Conservation (phyloP, 1,140 invertebrate genomes). For the Tetragonula clypearis region DNA sequence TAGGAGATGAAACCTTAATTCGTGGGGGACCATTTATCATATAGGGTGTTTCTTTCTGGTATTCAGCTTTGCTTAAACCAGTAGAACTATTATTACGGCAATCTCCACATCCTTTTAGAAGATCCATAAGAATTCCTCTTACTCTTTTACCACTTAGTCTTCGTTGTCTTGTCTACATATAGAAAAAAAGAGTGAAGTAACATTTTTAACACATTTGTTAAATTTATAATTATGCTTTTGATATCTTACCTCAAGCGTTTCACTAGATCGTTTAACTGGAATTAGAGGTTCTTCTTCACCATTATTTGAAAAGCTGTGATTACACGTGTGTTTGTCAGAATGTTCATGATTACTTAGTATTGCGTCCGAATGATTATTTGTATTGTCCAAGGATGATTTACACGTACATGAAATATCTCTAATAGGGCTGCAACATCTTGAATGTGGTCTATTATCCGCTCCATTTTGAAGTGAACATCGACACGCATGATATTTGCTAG, state of each 20-base stretch:
- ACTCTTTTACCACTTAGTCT: slow-evolving; percentile 72
- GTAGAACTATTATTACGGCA: slow-evolving; percentile 60
- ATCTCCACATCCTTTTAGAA: slow-evolving; percentile 76
- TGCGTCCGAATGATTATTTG: slow-evolving; percentile 6
- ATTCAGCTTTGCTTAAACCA: slow-evolving; percentile 40
- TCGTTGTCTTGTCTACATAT: slow-evolving; percentile 67
- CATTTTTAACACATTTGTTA: background rate
- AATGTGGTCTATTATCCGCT: slow-evolving; percentile 36
- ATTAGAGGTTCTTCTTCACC: slow-evolving; percentile 65
- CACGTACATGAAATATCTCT: slow-evolving; percentile 45
- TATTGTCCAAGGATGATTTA: slow-evolving; percentile 39
- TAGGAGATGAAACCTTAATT: slow-evolving; percentile 58
- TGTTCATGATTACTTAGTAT: slow-evolving; percentile 25
- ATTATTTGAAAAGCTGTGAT: slow-evolving; percentile 21
- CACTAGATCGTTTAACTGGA: slow-evolving; percentile 36
- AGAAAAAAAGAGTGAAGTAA: background rate
- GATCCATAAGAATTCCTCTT: slow-evolving; percentile 71
- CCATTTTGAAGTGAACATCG: slow-evolving; percentile 40
- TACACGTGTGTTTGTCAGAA: slow-evolving; percentile 19
- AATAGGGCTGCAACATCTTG: slow-evolving; percentile 53
- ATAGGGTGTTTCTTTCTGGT: slow-evolving; percentile 23
- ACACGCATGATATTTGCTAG: slow-evolving; percentile 38
- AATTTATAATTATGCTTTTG: background rate
- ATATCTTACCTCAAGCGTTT: slow-evolving; percentile 65
- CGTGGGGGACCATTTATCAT: slow-evolving; percentile 57